Percentiles rank a stretch among this genome's conserved stretches.
phyloP scores from a whole-genome alignment of 2,113 vertebrate genomes.

The Ochotona princeps region DNA sequence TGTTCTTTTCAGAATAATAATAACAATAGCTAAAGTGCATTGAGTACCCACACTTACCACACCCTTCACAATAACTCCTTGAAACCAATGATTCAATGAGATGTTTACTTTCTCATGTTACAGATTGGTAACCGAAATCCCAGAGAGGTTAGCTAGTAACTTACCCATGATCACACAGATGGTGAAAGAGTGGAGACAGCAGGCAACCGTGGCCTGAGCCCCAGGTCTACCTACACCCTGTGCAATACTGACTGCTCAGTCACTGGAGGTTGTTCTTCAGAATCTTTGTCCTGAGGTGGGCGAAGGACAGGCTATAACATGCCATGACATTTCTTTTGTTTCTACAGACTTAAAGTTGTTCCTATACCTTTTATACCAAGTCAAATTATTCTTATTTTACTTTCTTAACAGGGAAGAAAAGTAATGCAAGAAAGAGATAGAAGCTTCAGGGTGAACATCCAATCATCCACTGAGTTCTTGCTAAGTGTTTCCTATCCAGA shows the following conservation, averaged over 20 bases:
- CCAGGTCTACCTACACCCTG: background rate
- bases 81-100: background rate
- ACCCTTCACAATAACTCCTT: background rate
- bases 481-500: background rate
- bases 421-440: background rate
- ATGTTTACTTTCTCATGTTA: background rate
- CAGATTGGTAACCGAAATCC: background rate
- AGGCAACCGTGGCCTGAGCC: background rate
- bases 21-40: background rate
- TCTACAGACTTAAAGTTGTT: background rate
- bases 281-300: background rate
- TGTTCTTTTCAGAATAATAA: conserved; percentile 6
- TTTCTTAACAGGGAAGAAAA: conserved; percentile 62
- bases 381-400: conserved; percentile 25
- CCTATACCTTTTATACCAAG: background rate
- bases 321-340: background rate
- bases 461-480: background rate
- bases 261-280: background rate
- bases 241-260: background rate
- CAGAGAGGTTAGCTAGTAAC: background rate
- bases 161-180: background rate
- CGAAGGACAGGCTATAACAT: background rate
- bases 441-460: background rate
- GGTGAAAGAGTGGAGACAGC: background rate
- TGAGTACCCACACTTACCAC: background rate